Evolutionary conservation across 2,888 invertebrate genomes (phyloP), one percentile per base, ranked within the genome.

Genomic region (Drosophila kanekoi): DNA sequence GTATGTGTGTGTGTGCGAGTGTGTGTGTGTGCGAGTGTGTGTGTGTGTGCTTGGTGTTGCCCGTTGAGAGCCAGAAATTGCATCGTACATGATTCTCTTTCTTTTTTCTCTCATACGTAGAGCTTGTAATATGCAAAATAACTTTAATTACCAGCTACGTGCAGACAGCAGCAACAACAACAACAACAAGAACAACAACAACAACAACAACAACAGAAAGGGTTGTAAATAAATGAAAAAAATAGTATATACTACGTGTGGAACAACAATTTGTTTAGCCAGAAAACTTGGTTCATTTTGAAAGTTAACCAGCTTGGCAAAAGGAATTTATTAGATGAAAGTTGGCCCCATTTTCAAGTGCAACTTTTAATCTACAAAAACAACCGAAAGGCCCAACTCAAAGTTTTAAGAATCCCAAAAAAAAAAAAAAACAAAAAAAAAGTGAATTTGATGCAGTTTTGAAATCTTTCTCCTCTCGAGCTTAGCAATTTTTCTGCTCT

Each of bases 111-210:
- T 54, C 68, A 62, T 58, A 57, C 38, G 37, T 28, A 60, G 60
- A 40, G 45, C 52, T 62, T 82, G 80, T 61, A 69, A 66, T 69
- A 67, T 81, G 81, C 51, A 79, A 79, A 85, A 71, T 65, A 77
- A 87, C 75, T 79, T 87, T 76, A 85, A 89, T 73, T 81, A 72
- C 63, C 67, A 77, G 52, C 77, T 69, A 56, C 59, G 56, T 57
- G 71, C 60, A 49, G 54, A 48, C 45, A 61, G 43, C 69, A 68
- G 37, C 51, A 14, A n/a, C 20, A 49, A 40, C 56, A 41, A 16
- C 37, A 61, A 54, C 32, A 41, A n/a, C n/a, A n/a, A n/a, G n/a
- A n/a, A n/a, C n/a, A n/a, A 48, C 45, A 61, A 41, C 69, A 68
- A 20, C 51, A 14, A n/a, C 20, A 49, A 40, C 56, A 41, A 16